Percentiles rank a stretch among this genome's conserved stretches.
phyloP scores from a whole-genome alignment of 2,797 vertebrate genomes.

The Melanotaenia parkinsoni region DNA sequence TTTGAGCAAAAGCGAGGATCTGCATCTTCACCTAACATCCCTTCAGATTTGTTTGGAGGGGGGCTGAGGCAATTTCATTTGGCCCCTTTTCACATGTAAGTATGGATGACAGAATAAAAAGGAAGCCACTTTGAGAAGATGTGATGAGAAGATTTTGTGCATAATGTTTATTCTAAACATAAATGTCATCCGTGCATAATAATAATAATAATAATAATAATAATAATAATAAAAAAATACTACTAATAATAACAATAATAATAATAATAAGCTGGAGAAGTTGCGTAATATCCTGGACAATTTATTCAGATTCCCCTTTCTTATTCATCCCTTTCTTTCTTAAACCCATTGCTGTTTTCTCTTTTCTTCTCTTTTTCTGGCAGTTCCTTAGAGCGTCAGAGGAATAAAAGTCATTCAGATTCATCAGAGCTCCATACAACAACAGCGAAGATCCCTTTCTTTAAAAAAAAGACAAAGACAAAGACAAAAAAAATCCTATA shows the following conservation, averaged over 20 bases:
- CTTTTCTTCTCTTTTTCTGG: constrained; percentile 50
- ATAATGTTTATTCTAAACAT: constrained; percentile 58
- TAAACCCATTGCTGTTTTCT: constrained; percentile 53
- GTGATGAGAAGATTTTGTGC: constrained; percentile 47
- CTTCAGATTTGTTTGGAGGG: constrained; percentile 63
- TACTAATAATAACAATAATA: constrained; percentile 4
- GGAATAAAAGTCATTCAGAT: constrained; percentile 69
- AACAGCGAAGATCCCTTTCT: constrained; percentile 44
- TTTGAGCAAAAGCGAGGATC: constrained; percentile 71
- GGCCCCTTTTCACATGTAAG: constrained; percentile 79
- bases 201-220: constrained; percentile 14
- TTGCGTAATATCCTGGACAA: constrained; percentile 25
- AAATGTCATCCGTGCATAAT: constrained; percentile 44
- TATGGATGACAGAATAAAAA: constrained; percentile 61
- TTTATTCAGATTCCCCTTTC: background rate
- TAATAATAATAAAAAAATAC: constrained; percentile 13
- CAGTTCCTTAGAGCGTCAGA: constrained; percentile 73
- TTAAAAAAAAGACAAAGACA: background rate
- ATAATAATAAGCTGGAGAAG: constrained; percentile 30
- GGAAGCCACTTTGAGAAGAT: constrained; percentile 44
- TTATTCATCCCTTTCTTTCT: background rate
- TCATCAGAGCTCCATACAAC: constrained; percentile 55
- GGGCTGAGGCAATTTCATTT: constrained; percentile 65
- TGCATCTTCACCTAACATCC: constrained; percentile 74
- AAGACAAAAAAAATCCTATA: constrained; percentile 49